These are phyloP conservation scores for Timandra comae DNA, from an alignment of 2,888 invertebrate genomes.

Conservation along the genomic window DNA sequence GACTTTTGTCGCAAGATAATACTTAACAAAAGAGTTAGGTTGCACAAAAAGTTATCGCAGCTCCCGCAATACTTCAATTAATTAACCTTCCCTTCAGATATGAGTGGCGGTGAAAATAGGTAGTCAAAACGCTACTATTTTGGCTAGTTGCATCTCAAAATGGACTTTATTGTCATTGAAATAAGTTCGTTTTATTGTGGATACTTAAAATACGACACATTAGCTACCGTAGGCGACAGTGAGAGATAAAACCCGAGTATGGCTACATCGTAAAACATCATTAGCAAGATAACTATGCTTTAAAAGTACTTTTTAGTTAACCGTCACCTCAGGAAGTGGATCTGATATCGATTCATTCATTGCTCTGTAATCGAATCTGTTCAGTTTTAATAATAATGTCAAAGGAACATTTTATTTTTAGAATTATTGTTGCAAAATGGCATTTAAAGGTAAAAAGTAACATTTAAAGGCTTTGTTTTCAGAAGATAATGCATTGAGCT, in stretches of 20 bases:
- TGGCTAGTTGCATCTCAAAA: slow-evolving; percentile 22
- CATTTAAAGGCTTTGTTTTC: no score
- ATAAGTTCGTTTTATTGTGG: slow-evolving; percentile 30
- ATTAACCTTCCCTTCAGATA: slow-evolving; percentile 58
- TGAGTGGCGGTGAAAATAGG: slow-evolving; percentile 60
- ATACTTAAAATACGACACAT: slow-evolving; percentile 26
- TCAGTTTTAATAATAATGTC: no score
- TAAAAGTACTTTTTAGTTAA: slow-evolving; percentile 57
- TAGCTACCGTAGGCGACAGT: slow-evolving; percentile 66
- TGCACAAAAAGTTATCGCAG: slow-evolving; percentile 51
- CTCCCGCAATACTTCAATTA: slow-evolving; percentile 69
- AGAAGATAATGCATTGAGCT: no score
- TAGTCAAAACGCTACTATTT: slow-evolving; percentile 41
- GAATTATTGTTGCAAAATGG: no score
- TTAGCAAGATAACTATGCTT: slow-evolving; percentile 66
- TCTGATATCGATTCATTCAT: no score
- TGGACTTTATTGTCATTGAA: slow-evolving; percentile 26
- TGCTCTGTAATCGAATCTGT: no score
- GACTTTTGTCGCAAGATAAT: slow-evolving; percentile 4
- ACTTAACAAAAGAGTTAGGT: slow-evolving; percentile 50
- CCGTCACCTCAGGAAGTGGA: slow-evolving; percentile 43
- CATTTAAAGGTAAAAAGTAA: no score
- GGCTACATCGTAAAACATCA: slow-evolving; percentile 70
- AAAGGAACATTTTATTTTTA: no score
- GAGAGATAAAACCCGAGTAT: slow-evolving; percentile 53